A percentile compares a stretch with the other conserved stretches of the same genome.
phyloP scores from a whole-genome alignment of 2,888 invertebrate species.

The Drosophila aldrichi region DNA sequence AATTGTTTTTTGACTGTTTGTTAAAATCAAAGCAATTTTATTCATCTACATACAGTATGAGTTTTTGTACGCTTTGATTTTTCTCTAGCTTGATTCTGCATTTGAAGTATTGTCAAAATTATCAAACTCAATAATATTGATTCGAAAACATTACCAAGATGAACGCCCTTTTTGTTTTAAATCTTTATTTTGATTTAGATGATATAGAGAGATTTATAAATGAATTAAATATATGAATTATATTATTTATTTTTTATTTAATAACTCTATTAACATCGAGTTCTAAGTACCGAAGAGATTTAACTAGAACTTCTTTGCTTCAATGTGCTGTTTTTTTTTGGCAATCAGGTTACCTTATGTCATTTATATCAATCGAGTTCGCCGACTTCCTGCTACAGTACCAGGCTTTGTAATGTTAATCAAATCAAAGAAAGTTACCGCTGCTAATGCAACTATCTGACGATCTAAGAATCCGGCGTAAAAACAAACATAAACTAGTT shows the following conservation, averaged over 20 bases:
- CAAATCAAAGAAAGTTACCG: constrained; percentile 73
- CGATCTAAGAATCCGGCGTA: constrained; percentile 21
- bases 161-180: too few relatives aligned
- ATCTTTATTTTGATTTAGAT: too few relatives aligned
- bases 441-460: constrained; percentile 57
- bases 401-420: constrained; percentile 43
- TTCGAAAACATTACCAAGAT: too few relatives aligned
- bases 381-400: constrained; percentile 30
- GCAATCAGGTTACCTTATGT: constrained; percentile 8
- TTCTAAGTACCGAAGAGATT: not conserved
- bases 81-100: too few relatives aligned
- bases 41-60: too few relatives aligned
- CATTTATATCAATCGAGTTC: constrained; percentile 26
- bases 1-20: too few relatives aligned
- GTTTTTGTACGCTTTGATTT: too few relatives aligned
- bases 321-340: not conserved
- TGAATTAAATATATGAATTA: not conserved
- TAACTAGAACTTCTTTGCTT: not conserved
- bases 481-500: constrained; percentile 14
- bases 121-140: too few relatives aligned
- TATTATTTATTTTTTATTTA: not conserved
- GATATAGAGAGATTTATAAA: too few relatives aligned
- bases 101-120: too few relatives aligned
- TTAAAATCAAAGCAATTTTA: too few relatives aligned
- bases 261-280: not conserved